phyloP scores from a whole-genome alignment of 2,797 vertebrate genomes.

The Triplophysa bombifrons region DNA sequence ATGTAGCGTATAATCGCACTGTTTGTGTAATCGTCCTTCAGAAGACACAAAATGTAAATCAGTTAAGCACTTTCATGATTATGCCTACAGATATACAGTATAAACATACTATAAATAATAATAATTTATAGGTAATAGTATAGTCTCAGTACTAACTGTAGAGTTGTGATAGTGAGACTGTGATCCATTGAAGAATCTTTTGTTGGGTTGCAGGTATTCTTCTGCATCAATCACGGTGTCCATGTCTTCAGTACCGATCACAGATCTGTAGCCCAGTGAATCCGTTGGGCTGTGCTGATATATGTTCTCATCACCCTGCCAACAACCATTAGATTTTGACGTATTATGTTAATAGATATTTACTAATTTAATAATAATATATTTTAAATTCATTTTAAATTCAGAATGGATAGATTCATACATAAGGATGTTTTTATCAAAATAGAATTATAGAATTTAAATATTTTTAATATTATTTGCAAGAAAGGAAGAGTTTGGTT shows the following conservation, averaged over 20 bases:
- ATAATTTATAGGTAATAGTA: background rate
- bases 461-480: too few species aligned
- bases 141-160: slow-evolving; percentile 66
- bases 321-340: background rate
- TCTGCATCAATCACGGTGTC: slow-evolving; percentile 87
- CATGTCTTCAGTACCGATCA: slow-evolving; percentile 88
- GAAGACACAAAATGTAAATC: background rate
- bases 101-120: background rate
- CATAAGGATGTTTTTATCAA: too few species aligned
- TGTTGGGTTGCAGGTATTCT: slow-evolving; percentile 87
- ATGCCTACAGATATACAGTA: background rate
- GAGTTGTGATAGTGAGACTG: slow-evolving; percentile 73
- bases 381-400: background rate
- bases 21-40: slow-evolving; percentile 62
- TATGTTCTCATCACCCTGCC: slow-evolving; percentile 87
- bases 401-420: background rate
- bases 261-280: slow-evolving; percentile 82
- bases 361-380: background rate
- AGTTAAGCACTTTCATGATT: background rate
- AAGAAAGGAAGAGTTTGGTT: too few species aligned
- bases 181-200: slow-evolving; percentile 75
- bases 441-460: too few species aligned
- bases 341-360: background rate
- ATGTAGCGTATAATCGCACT: slow-evolving; percentile 86
- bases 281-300: slow-evolving; percentile 85